Evolutionary conservation across 1,140 invertebrate species (phyloP).

Genomic region (Pseudomyrmex concolor): DNA sequence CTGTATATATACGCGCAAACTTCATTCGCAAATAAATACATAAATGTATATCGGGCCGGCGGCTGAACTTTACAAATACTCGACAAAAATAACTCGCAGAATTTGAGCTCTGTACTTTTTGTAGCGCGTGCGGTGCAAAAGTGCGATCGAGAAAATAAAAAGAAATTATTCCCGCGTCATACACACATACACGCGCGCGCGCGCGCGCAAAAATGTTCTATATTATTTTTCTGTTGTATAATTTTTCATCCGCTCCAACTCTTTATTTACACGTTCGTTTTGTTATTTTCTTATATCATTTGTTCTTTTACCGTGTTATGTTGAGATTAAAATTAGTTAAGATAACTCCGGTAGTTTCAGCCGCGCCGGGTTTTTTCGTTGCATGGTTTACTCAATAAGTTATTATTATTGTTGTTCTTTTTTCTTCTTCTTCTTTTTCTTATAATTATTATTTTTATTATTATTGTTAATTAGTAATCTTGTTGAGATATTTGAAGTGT

Average conservation of each 20-base stretch:
- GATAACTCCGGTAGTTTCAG: too few species aligned
- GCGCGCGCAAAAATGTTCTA: neutral
- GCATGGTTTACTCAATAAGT: too few species aligned
- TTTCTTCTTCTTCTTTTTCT: too few species aligned
- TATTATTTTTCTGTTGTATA: neutral
- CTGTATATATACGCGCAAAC: neutral
- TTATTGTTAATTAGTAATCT: neutral
- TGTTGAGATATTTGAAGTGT: neutral
- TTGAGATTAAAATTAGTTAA: too few species aligned
- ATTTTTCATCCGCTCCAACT: neutral
- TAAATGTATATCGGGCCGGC: constrained; percentile 40
- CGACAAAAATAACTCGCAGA: constrained; percentile 22
- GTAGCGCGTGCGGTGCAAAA: too few species aligned
- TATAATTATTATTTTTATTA: too few species aligned
- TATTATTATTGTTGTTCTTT: too few species aligned
- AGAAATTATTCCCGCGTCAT: neutral
- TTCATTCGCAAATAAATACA: constrained; percentile 50
- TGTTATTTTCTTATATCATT: too few species aligned
- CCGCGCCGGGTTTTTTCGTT: too few species aligned
- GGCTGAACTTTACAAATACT: constrained; percentile 20
- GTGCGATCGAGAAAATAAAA: neutral
- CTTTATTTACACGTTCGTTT: too few species aligned
- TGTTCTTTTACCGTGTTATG: too few species aligned
- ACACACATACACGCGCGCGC: too few species aligned
- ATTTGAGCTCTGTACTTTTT: neutral